These are phyloP conservation scores for Eospalax fontanierii DNA, from an alignment of 2,797 vertebrate genomes.

Conservation along the genomic window DNA sequence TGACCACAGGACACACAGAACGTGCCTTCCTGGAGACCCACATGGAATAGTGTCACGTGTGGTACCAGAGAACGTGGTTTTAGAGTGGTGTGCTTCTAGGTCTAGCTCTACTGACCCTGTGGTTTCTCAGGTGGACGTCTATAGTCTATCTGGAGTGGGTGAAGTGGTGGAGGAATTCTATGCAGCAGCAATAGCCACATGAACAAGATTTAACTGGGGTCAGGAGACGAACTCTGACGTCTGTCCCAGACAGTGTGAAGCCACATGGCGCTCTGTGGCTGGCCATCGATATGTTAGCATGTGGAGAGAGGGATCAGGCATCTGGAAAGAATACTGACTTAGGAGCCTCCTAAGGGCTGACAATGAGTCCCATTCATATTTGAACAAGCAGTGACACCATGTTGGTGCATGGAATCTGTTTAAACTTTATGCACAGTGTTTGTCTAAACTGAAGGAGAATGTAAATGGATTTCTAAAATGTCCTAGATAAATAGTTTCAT, in stretches of 20 bases:
- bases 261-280: background rate
- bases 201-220: background rate
- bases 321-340: too few species aligned
- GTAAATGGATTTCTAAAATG: background rate
- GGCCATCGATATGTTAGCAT: too few species aligned
- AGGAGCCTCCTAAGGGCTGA: background rate
- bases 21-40: background rate
- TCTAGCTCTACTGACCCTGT: background rate
- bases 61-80: fast-evolving
- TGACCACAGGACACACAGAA: too few species aligned
- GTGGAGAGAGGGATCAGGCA: background rate
- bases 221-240: background rate
- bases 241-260: background rate
- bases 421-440: background rate
- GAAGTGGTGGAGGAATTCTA: fast-evolving
- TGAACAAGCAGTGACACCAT: background rate
- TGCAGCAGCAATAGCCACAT: fast-evolving
- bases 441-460: background rate
- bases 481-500: background rate
- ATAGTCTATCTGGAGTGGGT: too few species aligned
- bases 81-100: fast-evolving
- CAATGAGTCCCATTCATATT: background rate
- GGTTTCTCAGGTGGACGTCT: background rate
- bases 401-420: background rate
- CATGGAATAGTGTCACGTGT: fast-evolving